These are phyloP conservation scores for Meloidogyne chitwoodi DNA, from an alignment of 1,140 invertebrate genomes.

Conservation along the genomic window DNA sequence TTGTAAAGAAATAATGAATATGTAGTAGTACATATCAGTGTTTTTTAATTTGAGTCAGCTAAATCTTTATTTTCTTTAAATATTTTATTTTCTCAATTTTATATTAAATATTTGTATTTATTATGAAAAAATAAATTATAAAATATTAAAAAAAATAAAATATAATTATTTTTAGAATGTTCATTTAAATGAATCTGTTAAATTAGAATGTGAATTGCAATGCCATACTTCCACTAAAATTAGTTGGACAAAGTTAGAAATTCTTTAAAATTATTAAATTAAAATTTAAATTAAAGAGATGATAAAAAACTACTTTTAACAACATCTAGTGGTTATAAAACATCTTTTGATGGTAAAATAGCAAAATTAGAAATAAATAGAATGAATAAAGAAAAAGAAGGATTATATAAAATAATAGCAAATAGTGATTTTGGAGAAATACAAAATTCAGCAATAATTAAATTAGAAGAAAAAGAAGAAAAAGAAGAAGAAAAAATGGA, in stretches of 20 bases:
- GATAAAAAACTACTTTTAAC: slow-evolving; percentile 25
- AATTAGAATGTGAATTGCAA: slow-evolving; percentile 51
- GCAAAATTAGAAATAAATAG: slow-evolving; percentile 44
- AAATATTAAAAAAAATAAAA: background rate
- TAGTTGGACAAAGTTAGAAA: slow-evolving; percentile 54
- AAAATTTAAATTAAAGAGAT: slow-evolving; percentile 40
- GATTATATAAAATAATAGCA: slow-evolving; percentile 54
- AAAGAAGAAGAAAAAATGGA: slow-evolving; percentile 28
- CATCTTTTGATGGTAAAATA: slow-evolving; percentile 46
- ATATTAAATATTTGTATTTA: no score
- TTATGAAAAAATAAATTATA: no score
- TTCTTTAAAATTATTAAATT: background rate
- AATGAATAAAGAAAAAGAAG: slow-evolving; percentile 44
- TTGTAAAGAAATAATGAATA: no score
- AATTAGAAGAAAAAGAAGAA: slow-evolving; percentile 36
- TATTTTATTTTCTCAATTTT: no score
- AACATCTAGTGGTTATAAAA: slow-evolving; percentile 42
- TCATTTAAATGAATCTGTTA: slow-evolving; percentile 46
- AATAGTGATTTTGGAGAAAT: slow-evolving; percentile 51
- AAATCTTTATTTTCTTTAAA: no score
- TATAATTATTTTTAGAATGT: slow-evolving; percentile 19
- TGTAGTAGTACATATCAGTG: no score
- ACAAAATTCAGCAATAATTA: slow-evolving; percentile 54
- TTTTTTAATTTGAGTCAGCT: no score
- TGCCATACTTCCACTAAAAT: slow-evolving; percentile 57